These are phyloP conservation scores for Rotaria sp. DNA, from an alignment of 2,888 invertebrate species.

Conservation along the genomic window DNA sequence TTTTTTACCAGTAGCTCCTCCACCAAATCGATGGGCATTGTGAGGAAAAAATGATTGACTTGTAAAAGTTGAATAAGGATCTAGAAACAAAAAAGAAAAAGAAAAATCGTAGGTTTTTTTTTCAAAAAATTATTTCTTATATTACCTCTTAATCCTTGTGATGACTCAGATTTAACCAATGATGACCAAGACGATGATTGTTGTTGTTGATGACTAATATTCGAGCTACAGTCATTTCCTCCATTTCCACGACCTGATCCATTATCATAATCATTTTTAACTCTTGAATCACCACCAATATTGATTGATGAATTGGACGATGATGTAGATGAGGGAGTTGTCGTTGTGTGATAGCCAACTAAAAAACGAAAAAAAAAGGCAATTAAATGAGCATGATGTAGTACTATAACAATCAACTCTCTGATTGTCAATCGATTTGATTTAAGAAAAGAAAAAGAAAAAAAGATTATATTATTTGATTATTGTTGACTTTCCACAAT, in stretches of 20 bases:
- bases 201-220: background rate
- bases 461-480: background rate
- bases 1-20: conserved; percentile 2
- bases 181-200: background rate
- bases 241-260: background rate
- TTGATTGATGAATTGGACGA: background rate
- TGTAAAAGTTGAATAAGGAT: conserved; percentile 1
- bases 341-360: conserved; percentile 13
- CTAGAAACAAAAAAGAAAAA: background rate
- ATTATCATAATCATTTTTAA: conserved; percentile 12
- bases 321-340: background rate
- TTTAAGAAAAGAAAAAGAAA: background rate
- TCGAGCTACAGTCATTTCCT: background rate
- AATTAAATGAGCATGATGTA: conserved; percentile 13
- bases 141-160: conserved; percentile 25
- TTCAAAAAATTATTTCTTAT: background rate
- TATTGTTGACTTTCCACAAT: background rate
- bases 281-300: background rate
- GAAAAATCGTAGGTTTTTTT: no score
- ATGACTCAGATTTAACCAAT: conserved; percentile 1
- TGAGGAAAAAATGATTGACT: conserved; percentile 22
- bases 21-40: background rate
- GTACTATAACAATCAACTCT: background rate
- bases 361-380: background rate
- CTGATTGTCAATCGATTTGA: conserved; percentile 12